A percentile compares a stretch with the other conserved stretches of the same genome.
phyloP scores from a whole-genome alignment of 2,113 vertebrate species.

The Pleuronectes platessa region DNA sequence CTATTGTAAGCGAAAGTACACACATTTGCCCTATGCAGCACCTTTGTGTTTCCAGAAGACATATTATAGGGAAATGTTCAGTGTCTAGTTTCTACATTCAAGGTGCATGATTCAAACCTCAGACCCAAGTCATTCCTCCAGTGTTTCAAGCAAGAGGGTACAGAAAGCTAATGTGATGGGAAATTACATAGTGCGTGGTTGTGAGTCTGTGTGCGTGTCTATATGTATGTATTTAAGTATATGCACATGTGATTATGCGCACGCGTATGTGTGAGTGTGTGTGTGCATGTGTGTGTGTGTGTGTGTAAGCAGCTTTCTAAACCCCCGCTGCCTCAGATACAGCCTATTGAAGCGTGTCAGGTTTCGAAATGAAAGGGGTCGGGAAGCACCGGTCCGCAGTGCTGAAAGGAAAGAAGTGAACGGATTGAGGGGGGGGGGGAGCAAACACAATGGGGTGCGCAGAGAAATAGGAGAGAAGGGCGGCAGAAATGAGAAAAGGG shows the following conservation, averaged over 20 bases:
- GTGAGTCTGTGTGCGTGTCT: constrained; percentile 15
- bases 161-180: constrained; percentile 13
- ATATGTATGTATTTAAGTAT: background rate
- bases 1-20: background rate
- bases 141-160: constrained; percentile 14
- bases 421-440: background rate
- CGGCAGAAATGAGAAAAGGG: constrained; percentile 23
- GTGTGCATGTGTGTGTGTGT: constrained; percentile 17
- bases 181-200: constrained; percentile 33
- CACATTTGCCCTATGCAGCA: background rate
- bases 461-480: background rate
- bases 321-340: constrained; percentile 40
- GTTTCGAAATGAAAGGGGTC: constrained; percentile 45
- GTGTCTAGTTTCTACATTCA: constrained; percentile 7
- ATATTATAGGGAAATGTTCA: background rate
- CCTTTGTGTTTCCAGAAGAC: constrained; percentile 7
- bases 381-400: constrained; percentile 6
- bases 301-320: constrained; percentile 48
- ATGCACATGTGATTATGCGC: too few species aligned
- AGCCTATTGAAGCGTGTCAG: constrained; percentile 47
- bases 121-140: constrained; percentile 21
- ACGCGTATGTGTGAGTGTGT: constrained; percentile 28
- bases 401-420: constrained; percentile 13
- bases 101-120: constrained; percentile 35
- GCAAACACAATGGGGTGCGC: constrained; percentile 18